These are phyloP conservation scores for Morone chrysops DNA, from an alignment of 2,113 vertebrate genomes.

Conservation along the genomic window DNA sequence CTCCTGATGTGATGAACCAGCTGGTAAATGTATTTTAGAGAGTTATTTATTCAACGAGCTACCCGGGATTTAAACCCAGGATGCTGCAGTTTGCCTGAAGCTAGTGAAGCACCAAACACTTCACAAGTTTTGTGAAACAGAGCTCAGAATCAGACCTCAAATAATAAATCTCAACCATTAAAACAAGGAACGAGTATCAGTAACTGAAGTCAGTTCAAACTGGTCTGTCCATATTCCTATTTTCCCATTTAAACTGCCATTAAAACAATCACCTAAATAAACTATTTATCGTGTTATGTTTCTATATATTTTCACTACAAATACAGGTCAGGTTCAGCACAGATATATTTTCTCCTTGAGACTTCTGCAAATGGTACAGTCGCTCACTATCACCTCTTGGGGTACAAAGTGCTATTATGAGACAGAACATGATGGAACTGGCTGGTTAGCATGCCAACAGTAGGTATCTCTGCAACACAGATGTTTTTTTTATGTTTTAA, in stretches of 20 bases:
- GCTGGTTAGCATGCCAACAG: too few species aligned
- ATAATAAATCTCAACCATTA: neutral
- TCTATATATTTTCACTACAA: neutral
- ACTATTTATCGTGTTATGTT: neutral
- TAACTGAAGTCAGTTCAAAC: too few species aligned
- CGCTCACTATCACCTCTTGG: too few species aligned
- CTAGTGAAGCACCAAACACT: neutral
- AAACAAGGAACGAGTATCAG: neutral
- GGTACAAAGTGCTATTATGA: too few species aligned
- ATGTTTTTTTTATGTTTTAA: too few species aligned
- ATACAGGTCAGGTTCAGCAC: neutral
- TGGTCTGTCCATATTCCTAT: too few species aligned
- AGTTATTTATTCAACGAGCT: conserved; percentile 2
- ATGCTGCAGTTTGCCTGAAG: neutral
- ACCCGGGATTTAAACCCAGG: neutral
- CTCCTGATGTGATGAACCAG: conserved; percentile 3
- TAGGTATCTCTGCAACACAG: too few species aligned
- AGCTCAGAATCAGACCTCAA: neutral
- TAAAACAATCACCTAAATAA: too few species aligned
- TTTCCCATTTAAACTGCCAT: too few species aligned
- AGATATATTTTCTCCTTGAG: neutral
- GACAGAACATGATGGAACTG: too few species aligned
- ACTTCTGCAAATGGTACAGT: too few species aligned
- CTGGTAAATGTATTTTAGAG: conserved; percentile 4
- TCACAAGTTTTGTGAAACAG: neutral